Percentiles rank a stretch among this genome's conserved stretches.
Conservation (phyloP, 2,113 vertebrate species). For the Bos taurus region DNA sequence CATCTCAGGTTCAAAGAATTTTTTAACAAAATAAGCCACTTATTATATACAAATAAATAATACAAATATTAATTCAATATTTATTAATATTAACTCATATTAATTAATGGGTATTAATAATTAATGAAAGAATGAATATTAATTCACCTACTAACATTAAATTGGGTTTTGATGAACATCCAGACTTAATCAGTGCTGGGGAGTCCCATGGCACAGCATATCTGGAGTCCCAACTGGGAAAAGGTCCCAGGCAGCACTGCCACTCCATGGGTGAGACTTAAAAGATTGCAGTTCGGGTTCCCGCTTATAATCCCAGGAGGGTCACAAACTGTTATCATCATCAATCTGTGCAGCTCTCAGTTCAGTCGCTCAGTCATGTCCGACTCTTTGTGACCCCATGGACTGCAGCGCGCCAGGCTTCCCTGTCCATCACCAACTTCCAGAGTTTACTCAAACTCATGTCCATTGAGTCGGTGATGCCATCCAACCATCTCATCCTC, state of each 20-base stretch:
- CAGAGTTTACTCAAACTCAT: neutral
- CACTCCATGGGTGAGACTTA: neutral
- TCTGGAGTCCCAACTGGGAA: neutral
- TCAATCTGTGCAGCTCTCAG: neutral
- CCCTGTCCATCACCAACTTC: neutral
- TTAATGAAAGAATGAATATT: neutral
- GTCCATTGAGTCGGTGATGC: neutral
- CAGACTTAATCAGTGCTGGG: neutral
- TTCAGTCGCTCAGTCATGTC: accelerated
- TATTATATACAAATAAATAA: neutral
- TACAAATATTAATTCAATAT: neutral
- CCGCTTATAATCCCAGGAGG: neutral
- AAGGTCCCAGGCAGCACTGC: neutral
- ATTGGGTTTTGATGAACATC: neutral
- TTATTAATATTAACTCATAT: neutral
- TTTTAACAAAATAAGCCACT: neutral
- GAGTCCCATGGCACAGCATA: neutral
- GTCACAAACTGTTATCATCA: neutral
- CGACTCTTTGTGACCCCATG: neutral
- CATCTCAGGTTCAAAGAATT: neutral
- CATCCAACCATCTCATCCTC: neutral
- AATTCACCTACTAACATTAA: neutral
- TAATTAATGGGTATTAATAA: neutral
- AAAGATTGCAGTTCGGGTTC: neutral
- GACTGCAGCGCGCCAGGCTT: neutral